phyloP scores from a whole-genome alignment of 2,888 invertebrate species.

The Ametastegia equiseti region DNA sequence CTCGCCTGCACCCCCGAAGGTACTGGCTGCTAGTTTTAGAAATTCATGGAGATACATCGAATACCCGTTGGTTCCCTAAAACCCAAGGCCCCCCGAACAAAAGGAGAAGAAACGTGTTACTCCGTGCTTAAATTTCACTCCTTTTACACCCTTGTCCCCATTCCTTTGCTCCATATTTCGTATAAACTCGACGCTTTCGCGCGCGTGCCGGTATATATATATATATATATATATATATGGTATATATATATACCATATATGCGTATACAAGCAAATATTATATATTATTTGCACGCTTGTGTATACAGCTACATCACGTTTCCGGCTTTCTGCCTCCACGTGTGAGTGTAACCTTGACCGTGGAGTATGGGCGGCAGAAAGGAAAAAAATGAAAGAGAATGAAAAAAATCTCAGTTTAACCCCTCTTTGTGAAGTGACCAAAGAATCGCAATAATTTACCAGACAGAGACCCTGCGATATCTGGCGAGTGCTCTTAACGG shows the following conservation, averaged over 20 bases:
- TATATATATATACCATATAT: not conserved
- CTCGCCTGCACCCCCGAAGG: conserved; percentile 18
- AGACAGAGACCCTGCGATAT: conserved; percentile 33
- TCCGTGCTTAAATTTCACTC: conserved; percentile 32
- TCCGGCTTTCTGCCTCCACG: too few species aligned
- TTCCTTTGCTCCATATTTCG: conserved; percentile 3
- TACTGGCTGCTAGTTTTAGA: conserved; percentile 31
- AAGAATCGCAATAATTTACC: conserved; percentile 44
- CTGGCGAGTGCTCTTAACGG: conserved; percentile 61
- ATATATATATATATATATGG: not conserved
- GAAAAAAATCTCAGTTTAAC: conserved; percentile 32
- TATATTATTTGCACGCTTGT: not conserved
- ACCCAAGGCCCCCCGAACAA: conserved; percentile 12
- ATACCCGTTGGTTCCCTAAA: conserved; percentile 23
- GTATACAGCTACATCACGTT: not conserved
- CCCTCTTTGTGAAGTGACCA: conserved; percentile 47
- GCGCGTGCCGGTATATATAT: not conserved
- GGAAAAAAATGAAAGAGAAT: conserved; percentile 9
- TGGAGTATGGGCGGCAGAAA: not conserved
- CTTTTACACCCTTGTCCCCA: not conserved
- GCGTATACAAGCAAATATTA: too few species aligned
- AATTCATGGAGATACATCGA: conserved; percentile 44
- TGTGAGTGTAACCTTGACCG: conserved; percentile 24
- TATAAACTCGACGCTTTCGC: not conserved
- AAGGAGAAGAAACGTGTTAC: conserved; percentile 28